Conservation (phyloP, 2,888 invertebrate species). For the Plebejus anna region DNA sequence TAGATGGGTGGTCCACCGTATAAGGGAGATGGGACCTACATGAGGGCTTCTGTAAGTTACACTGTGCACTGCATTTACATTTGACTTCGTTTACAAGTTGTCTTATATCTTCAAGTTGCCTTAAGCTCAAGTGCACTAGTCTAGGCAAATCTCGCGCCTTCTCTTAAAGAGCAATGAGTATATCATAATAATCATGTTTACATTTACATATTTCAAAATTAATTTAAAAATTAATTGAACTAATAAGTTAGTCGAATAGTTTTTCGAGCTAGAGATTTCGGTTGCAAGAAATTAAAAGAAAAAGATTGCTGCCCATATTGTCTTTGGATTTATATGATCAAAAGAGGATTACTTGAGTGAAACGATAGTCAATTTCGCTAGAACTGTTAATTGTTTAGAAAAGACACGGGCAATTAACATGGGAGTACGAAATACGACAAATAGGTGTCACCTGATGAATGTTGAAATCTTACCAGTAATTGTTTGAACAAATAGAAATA, state of each 20-base stretch:
- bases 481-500: background rate
- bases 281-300: background rate
- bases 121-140: too few relatives aligned
- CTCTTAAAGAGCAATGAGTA: too few relatives aligned
- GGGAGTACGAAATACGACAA: background rate
- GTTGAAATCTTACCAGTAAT: background rate
- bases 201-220: too few relatives aligned
- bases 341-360: background rate
- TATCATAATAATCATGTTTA: too few relatives aligned
- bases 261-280: background rate
- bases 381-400: background rate
- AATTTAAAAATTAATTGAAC: too few relatives aligned
- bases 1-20: background rate
- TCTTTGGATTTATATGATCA: background rate
- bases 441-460: background rate
- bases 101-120: too few relatives aligned
- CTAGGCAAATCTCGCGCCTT: too few relatives aligned
- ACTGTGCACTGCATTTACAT: background rate
- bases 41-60: background rate
- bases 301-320: background rate
- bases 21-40: background rate
- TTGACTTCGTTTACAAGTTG: background rate
- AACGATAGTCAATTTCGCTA: background rate
- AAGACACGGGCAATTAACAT: background rate
- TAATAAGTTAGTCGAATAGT: too few relatives aligned